Conservation (phyloP, 2,888 invertebrate species). For the Rotaria sp. region DNA sequence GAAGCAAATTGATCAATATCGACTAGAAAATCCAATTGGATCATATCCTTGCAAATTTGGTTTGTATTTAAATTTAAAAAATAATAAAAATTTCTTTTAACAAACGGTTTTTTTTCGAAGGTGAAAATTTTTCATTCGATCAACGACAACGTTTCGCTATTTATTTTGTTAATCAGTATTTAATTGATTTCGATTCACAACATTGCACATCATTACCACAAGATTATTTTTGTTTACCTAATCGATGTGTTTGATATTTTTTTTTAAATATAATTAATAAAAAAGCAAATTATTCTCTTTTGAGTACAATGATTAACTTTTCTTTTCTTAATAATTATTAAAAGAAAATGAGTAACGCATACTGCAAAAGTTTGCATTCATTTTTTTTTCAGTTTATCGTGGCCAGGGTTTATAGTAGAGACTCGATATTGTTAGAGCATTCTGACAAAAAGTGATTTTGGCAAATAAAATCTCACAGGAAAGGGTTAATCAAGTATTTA, state of each 20-base stretch:
- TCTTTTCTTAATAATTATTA: too few species aligned
- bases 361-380: too few species aligned
- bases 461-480: too few species aligned
- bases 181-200: conserved; percentile 36
- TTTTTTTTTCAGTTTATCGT: too few species aligned
- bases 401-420: too few species aligned
- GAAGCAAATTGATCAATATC: neutral
- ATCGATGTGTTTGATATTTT: neutral
- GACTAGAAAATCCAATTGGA: neutral
- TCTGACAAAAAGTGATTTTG: too few species aligned
- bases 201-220: conserved; percentile 34
- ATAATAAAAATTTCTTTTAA: neutral
- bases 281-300: too few species aligned
- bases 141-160: conserved; percentile 33
- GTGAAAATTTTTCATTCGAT: neutral
- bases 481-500: too few species aligned
- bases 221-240: conserved; percentile 29
- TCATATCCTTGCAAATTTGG: neutral
- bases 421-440: too few species aligned
- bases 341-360: too few species aligned
- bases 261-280: neutral
- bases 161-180: conserved; percentile 38
- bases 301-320: too few species aligned
- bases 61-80: neutral
- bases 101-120: neutral